Conservation (phyloP, 2,888 invertebrate species). For the Paralinhomoeus sp. region DNA sequence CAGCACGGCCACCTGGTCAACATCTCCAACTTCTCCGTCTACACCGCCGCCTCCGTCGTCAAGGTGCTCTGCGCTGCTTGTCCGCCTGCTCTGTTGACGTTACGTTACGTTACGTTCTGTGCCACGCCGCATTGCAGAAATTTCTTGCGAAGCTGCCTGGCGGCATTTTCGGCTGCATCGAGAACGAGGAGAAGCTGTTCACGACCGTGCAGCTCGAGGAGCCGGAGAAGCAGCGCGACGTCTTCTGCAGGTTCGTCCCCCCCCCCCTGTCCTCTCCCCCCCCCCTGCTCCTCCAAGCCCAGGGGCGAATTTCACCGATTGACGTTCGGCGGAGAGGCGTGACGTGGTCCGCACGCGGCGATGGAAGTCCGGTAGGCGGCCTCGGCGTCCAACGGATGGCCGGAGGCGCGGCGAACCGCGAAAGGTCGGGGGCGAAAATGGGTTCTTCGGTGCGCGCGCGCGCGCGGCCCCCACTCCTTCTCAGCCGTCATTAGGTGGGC, state of each 20-base stretch:
- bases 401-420: too few species aligned
- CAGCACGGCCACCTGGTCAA: conserved; percentile 25
- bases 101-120: neutral
- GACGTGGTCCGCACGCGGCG: too few species aligned
- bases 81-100: neutral
- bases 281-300: too few species aligned
- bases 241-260: conserved; percentile 55
- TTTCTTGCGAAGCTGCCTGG: conserved; percentile 87
- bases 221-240: conserved; percentile 59
- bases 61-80: conserved; percentile 36
- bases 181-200: conserved; percentile 69
- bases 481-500: too few species aligned
- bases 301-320: too few species aligned
- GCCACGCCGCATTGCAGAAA: conserved; percentile 35
- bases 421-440: too few species aligned
- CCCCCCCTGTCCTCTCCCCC: too few species aligned
- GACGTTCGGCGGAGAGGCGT: too few species aligned
- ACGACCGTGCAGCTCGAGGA: conserved; percentile 59
- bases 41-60: conserved; percentile 88
- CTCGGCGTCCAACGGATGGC: too few species aligned
- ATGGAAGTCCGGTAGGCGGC: too few species aligned
- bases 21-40: conserved; percentile 59
- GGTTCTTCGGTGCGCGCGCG: too few species aligned
- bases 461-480: too few species aligned
- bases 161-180: conserved; percentile 78